Evolutionary conservation across 2,113 vertebrate genomes (phyloP).

Genomic region (Dasyurus viverrinus): DNA sequence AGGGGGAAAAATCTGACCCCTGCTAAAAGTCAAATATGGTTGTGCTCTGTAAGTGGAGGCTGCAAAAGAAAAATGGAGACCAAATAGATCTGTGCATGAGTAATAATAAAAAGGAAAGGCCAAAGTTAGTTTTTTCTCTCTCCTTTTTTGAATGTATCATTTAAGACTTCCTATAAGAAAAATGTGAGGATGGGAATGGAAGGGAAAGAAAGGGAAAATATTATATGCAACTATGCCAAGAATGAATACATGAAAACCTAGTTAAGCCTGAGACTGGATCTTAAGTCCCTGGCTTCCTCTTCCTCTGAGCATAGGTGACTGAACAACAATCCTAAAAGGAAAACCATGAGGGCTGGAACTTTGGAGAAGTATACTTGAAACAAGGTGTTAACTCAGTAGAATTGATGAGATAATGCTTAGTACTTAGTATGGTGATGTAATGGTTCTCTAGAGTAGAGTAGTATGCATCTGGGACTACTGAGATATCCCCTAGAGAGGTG

Average conservation of each 20-base stretch:
- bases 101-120: not conserved
- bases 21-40: not conserved
- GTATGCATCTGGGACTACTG: no score
- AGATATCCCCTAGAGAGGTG: no score
- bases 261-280: not conserved
- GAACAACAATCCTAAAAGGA: not conserved
- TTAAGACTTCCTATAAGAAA: not conserved
- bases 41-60: not conserved
- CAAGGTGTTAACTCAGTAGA: no score
- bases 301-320: not conserved
- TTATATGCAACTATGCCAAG: not conserved
- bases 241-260: not conserved
- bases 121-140: not conserved
- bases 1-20: not conserved
- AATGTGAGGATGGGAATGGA: not conserved
- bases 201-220: not conserved
- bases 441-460: no score
- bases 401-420: no score
- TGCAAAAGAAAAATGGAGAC: not conserved
- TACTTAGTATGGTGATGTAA: no score
- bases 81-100: no score
- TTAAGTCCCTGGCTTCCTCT: not conserved
- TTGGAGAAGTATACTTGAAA: no score
- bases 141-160: not conserved
- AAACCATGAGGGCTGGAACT: no score